phyloP scores from a whole-genome alignment of 2,797 vertebrate genomes.

The Mycteria americana region DNA sequence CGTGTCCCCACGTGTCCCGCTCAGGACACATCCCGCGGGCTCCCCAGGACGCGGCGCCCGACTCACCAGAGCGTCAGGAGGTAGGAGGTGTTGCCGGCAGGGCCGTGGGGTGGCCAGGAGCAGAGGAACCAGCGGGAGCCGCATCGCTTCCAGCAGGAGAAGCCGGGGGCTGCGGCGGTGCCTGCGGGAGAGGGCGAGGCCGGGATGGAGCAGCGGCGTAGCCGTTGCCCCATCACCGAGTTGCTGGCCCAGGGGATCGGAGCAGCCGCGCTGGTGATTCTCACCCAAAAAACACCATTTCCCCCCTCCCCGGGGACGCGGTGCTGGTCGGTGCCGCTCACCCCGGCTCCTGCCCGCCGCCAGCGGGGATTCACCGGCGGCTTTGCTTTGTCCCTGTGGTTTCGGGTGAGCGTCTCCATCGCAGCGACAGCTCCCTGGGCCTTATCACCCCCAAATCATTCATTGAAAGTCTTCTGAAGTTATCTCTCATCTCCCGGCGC shows the following conservation, averaged over 20 bases:
- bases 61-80: constrained; percentile 66
- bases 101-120: constrained; percentile 36
- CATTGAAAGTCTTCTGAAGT: neutral
- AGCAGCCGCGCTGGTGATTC: neutral
- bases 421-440: neutral
- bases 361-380: neutral
- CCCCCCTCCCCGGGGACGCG: accelerated
- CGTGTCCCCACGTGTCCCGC: accelerated
- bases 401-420: neutral
- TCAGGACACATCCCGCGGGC: neutral
- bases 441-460: constrained; percentile 21
- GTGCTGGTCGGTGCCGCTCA: accelerated
- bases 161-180: accelerated
- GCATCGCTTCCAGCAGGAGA: constrained; percentile 59
- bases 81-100: neutral
- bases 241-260: accelerated
- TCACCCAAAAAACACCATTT: neutral
- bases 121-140: neutral
- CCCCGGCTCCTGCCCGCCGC: neutral
- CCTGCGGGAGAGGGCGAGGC: neutral
- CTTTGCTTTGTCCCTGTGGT: neutral
- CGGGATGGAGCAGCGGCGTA: neutral
- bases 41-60: accelerated
- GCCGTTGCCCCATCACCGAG: accelerated
- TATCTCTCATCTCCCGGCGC: neutral